A percentile compares a stretch with the other conserved stretches of the same genome.
Evolutionary conservation across 2,888 invertebrate genomes (phyloP).

Genomic region (Asteroscopus sphinx): DNA sequence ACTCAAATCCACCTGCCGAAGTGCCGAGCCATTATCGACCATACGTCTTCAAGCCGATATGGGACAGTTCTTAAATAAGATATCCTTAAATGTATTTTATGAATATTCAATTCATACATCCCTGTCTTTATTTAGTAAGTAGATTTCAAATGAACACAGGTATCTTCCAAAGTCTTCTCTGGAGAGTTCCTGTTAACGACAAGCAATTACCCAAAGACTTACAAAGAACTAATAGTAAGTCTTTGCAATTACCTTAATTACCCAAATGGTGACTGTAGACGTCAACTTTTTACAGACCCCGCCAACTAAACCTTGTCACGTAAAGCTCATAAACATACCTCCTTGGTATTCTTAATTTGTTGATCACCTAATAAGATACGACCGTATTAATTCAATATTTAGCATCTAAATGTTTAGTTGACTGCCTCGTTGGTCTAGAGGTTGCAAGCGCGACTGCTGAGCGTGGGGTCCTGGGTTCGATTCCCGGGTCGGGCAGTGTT

Average conservation of each 20-base stretch:
- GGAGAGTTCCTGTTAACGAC: conserved; percentile 16
- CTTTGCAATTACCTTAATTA: conserved; percentile 35
- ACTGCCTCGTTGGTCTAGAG: too few relatives aligned
- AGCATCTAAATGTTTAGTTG: conserved; percentile 30
- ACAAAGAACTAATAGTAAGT: too few relatives aligned
- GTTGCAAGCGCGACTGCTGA: too few relatives aligned
- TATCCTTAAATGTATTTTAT: neutral
- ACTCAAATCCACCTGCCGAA: conserved; percentile 1
- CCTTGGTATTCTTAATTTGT: conserved; percentile 12
- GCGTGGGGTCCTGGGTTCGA: too few relatives aligned
- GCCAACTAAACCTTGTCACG: conserved; percentile 15
- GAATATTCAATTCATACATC: neutral
- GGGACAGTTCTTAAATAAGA: too few relatives aligned
- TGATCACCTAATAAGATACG: conserved; percentile 9
- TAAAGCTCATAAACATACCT: conserved; percentile 30
- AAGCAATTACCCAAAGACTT: too few relatives aligned
- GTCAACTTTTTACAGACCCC: conserved; percentile 12
- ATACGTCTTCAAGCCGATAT: neutral
- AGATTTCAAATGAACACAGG: neutral
- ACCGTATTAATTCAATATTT: conserved; percentile 3
- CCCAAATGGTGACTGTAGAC: neutral
- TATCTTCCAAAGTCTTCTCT: conserved; percentile 16
- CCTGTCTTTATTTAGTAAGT: neutral
- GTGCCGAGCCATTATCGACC: neutral
- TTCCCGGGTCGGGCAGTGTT: too few relatives aligned